Percentiles rank a stretch among this genome's conserved stretches.
Conservation (phyloP, 37 sponge, comb jelly and placozoan genomes). For the Crambe crambe region DNA sequence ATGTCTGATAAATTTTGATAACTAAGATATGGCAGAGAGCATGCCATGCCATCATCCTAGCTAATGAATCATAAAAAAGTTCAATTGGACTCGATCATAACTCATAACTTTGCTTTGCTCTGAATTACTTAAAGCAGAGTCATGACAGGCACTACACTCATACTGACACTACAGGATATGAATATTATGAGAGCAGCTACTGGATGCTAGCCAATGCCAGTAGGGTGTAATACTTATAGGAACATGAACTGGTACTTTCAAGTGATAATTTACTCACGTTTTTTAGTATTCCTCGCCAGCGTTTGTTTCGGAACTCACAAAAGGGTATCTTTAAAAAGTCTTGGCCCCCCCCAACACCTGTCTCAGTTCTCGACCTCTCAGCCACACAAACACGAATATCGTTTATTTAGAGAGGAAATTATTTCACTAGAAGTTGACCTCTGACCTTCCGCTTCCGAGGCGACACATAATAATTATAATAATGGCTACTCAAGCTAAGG, state of each 20-base stretch:
- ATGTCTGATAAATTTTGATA: too few relatives aligned
- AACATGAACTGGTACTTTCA: background rate
- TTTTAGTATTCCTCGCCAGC: slow-evolving; percentile 4
- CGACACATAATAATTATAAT: background rate
- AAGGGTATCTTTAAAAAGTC: background rate
- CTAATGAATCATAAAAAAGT: too few relatives aligned
- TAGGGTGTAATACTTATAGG: too few relatives aligned
- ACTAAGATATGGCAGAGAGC: too few relatives aligned
- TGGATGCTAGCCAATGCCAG: too few relatives aligned
- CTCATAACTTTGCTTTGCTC: too few relatives aligned
- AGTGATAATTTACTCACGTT: background rate
- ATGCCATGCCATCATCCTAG: too few relatives aligned
- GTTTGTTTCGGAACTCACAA: background rate
- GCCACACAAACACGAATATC: background rate
- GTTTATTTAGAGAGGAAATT: slow-evolving; percentile 20
- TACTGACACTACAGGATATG: too few relatives aligned
- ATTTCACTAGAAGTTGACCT: background rate
- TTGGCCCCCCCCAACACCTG: background rate
- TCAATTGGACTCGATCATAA: too few relatives aligned
- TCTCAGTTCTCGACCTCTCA: background rate
- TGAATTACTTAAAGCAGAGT: too few relatives aligned
- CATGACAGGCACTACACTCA: too few relatives aligned
- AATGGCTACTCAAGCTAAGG: slow-evolving; percentile 29
- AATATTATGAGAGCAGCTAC: too few relatives aligned
- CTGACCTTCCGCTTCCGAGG: background rate